Base-by-base conservation (phyloP, 2,888 invertebrate genomes). In the Clostera curtula region DNA sequence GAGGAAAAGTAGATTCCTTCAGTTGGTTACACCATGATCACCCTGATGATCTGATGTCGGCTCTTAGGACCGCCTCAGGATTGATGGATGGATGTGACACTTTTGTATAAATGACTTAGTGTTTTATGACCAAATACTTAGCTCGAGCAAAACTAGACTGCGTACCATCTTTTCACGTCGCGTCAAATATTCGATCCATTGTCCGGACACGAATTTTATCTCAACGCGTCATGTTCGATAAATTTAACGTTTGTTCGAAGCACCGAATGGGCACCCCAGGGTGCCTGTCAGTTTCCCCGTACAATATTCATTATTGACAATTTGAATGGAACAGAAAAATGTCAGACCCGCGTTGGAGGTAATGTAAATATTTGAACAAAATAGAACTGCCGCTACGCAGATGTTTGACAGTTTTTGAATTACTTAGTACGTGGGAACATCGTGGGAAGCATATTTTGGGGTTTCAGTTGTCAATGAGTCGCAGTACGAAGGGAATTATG, bases 311-410 rank as follows among this genome's bases (percentile, higher is more conserved):
- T 72, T 70, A 74, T 71, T 70, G 66, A 71, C 67, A 63, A 63
- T 63, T 53, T 64, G 57, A 69, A 74, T 63, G 53, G 55, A 54
- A 50, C 46, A 60, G 62, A 67, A 70, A 74, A 72, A 70, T 57
- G 74, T 72, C 77, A 68, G 65, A 65, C 71, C 68, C 68, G 52
- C 52, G 63, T 70, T 70, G 57, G 58, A 53, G 48, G 50, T 49
- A 45, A 56, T 56, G 57, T 76, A 62, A 75, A 76, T 79, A 76
- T 76, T 77, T 73, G 65, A 77, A 64, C 51, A 49, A 47, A 51
- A 58, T 56, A 55, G 52, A 48, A 41, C 34, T 32, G 35, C 40
- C 53, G 52, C 44, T 41, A 40, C 31, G 50, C 53, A 53, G 49
- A 54, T 56, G 50, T 49, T 51, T 51, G 54, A 55, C 50, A 46